A percentile compares a stretch with the other conserved stretches of the same genome.
These are phyloP conservation scores for Seison nebaliae DNA, from an alignment of 1,140 invertebrate species.

Conservation along the genomic window DNA sequence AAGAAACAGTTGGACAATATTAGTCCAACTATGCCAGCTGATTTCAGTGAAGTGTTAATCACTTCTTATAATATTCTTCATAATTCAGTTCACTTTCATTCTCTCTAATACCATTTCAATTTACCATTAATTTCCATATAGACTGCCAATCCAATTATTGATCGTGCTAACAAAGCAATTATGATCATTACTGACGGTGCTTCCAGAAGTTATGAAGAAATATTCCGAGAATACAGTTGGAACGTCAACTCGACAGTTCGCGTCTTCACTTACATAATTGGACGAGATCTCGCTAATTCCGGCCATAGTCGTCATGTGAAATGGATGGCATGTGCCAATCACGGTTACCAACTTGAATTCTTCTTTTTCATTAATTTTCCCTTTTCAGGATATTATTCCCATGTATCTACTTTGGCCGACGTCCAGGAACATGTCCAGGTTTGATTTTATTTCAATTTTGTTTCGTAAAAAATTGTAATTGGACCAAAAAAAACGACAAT, in stretches of 20 bases:
- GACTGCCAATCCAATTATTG: no score
- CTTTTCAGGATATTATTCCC: conserved; percentile 49
- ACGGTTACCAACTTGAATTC: conserved; percentile 37
- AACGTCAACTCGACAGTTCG: conserved; percentile 31
- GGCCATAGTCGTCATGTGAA: conserved; percentile 63
- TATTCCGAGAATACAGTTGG: conserved; percentile 66
- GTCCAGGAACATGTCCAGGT: conserved; percentile 63
- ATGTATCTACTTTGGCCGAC: conserved; percentile 59
- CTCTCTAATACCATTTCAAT: no score
- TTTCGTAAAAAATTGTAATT: no score
- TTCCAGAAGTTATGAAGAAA: conserved; percentile 62
- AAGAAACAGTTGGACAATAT: no score
- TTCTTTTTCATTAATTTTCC: background rate
- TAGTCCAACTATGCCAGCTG: no score
- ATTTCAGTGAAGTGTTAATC: no score
- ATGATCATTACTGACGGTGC: conserved; percentile 94
- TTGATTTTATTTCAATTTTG: background rate
- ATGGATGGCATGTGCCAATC: conserved; percentile 87
- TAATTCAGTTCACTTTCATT: no score
- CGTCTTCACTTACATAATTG: conserved; percentile 88
- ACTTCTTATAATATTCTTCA: no score
- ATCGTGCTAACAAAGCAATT: conserved; percentile 85
- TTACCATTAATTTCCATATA: no score
- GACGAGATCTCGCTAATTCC: conserved; percentile 47
- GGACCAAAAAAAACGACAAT: no score